Conservation (phyloP, 2,113 vertebrate genomes). For the Sterna hirundo region DNA sequence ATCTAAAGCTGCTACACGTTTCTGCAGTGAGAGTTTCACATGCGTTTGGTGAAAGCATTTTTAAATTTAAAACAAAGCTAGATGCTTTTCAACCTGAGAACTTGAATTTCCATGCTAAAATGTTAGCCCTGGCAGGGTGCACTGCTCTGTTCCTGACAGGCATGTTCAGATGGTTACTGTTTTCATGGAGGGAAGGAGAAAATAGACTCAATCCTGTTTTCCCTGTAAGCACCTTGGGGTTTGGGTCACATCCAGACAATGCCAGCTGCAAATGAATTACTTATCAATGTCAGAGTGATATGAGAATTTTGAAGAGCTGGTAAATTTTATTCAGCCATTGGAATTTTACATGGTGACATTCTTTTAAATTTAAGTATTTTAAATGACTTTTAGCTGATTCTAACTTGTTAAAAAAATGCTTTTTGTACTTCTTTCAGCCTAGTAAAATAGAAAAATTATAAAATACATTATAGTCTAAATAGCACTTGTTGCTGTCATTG, state of each 20-base stretch:
- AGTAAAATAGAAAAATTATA: neutral
- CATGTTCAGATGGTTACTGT: neutral
- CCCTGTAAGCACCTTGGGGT: neutral
- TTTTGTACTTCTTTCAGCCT: neutral
- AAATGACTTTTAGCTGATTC: neutral
- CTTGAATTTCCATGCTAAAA: neutral
- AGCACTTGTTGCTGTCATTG: neutral
- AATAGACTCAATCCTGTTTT: neutral
- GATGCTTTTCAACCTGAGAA: neutral
- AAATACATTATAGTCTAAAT: neutral
- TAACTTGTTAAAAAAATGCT: neutral
- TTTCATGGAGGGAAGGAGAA: neutral
- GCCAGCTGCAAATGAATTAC: neutral
- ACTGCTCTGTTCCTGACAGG: neutral
- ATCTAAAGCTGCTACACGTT: neutral
- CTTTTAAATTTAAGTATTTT: neutral
- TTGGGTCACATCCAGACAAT: neutral
- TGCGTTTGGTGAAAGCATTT: neutral
- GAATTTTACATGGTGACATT: neutral
- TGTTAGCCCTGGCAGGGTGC: fast-evolving
- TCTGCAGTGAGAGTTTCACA: neutral
- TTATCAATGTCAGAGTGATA: neutral
- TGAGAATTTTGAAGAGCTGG: neutral
- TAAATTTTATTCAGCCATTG: neutral
- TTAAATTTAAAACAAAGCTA: neutral